Conservation (phyloP, 1,140 invertebrate genomes). For the Nylanderia fulva region DNA sequence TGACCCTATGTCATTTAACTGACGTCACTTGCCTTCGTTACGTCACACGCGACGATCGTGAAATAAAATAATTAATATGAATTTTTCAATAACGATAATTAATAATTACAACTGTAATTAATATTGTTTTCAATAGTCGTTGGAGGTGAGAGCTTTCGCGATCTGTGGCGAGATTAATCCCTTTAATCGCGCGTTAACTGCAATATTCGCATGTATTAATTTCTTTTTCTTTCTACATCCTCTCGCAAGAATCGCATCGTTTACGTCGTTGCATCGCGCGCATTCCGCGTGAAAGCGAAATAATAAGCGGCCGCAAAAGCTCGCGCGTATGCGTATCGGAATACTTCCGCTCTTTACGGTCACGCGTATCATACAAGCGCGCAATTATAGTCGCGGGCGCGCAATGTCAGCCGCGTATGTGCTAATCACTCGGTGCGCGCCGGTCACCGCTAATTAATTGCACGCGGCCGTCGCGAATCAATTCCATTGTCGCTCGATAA, state of each 20-base stretch:
- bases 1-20: not conserved
- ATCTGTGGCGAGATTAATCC: not conserved
- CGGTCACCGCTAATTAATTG: slow-evolving; percentile 61
- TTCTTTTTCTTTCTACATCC: not conserved
- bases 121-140: not conserved
- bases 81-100: no score
- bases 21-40: not conserved
- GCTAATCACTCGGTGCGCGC: slow-evolving; percentile 66
- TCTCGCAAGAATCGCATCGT: not conserved
- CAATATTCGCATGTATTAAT: not conserved
- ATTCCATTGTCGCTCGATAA: slow-evolving; percentile 63
- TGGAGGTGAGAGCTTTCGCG: not conserved
- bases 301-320: slow-evolving; percentile 2
- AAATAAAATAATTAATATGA: no score
- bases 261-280: not conserved
- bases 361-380: slow-evolving; percentile 45
- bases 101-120: no score
- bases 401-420: slow-evolving; percentile 59
- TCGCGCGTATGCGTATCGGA: slow-evolving; percentile 17
- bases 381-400: slow-evolving; percentile 56
- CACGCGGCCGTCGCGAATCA: slow-evolving; percentile 53
- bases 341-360: slow-evolving; percentile 45
- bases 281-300: not conserved
- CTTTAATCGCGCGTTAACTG: not conserved
- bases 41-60: not conserved